Base-by-base conservation (phyloP, 2,888 invertebrate species). In the Hoplodrina ambigua region DNA sequence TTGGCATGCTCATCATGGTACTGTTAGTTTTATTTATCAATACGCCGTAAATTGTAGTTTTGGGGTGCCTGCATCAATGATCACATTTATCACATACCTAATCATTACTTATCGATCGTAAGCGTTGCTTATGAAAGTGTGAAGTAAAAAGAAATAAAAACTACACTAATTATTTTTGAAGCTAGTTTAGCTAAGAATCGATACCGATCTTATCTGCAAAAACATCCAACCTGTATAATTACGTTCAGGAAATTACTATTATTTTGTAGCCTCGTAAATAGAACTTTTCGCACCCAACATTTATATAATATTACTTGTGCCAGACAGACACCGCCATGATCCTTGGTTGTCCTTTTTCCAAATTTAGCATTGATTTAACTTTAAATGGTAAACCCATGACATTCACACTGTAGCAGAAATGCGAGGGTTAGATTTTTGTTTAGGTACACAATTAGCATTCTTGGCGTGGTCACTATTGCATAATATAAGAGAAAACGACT, bases 401-500 rank as follows among this genome's bases (percentile, higher is more conserved):
- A 25, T 37, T 54, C n/a, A 30, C 15, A 25, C 5, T 55, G 37
- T 20, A 37, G 10, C 19, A 53, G 46, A 25, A 52, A 71, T 65
- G 46, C 19, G 50, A 46, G 65, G 56, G 15, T 66, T 57, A 25
- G 13, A 61, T 49, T 55, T 69, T 74, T 54, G 54, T 68, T 13
- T 25, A 20, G 33, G 33, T 44, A 59, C 44, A 55, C 54, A 59
- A 41, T 50, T 44, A 64, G 20, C 54, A 52, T 61, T 64, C 41
- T 71, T 64, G 54, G 49, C 72, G 63, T 63, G 67, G 66, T 66
- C 66, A 63, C 62, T 70, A 67, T 78, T 80, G 57, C 60, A 72
- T 78, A 74, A 80, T 73, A 57, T 61, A 75, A 71, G 71, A 71
- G 75, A 74, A 78, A 81, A 81, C 71, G 65, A 54, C 69, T 55